Percentiles rank a stretch among this genome's conserved stretches.
Evolutionary conservation across 2,888 invertebrate species (phyloP).

Genomic region (Mellilla xanthometata): DNA sequence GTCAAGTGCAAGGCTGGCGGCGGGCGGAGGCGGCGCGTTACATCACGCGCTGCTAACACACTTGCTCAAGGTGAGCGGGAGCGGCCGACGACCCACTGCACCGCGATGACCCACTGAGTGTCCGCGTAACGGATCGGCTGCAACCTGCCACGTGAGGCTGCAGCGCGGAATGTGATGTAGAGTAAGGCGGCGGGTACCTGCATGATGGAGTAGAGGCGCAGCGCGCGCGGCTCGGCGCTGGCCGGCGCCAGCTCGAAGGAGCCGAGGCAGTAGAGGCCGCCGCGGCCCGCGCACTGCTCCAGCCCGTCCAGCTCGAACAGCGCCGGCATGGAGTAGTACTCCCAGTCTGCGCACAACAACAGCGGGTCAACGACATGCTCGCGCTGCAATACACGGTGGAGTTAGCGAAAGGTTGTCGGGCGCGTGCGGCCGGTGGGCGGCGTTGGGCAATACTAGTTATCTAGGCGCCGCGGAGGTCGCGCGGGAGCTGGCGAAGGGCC

Average conservation of each 20-base stretch:
- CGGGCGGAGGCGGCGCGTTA: not conserved
- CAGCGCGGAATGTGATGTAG: too few relatives aligned
- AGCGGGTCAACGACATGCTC: too few relatives aligned
- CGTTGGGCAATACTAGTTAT: too few relatives aligned
- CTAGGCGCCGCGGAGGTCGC: too few relatives aligned
- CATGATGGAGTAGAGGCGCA: conserved; percentile 52
- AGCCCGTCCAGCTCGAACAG: conserved; percentile 68
- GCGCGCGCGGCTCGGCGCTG: conserved; percentile 29
- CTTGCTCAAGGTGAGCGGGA: conserved; percentile 4
- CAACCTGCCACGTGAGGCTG: too few relatives aligned
- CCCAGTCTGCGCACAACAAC: conserved; percentile 67
- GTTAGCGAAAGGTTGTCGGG: too few relatives aligned
- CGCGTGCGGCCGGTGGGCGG: too few relatives aligned
- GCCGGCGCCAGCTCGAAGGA: conserved; percentile 56
- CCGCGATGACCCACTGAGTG: too few relatives aligned
- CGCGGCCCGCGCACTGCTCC: conserved; percentile 51
- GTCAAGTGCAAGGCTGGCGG: conserved; percentile 8
- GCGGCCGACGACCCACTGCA: not conserved
- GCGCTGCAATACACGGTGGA: too few relatives aligned
- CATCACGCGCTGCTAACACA: not conserved
- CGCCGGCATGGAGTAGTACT: conserved; percentile 67
- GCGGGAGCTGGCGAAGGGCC: too few relatives aligned
- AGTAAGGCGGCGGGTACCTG: conserved; percentile 42
- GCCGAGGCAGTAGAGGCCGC: conserved; percentile 66
- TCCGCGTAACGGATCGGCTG: too few relatives aligned